Conservation (phyloP, 2,888 invertebrate species). For the Eristalis arbustorum region DNA sequence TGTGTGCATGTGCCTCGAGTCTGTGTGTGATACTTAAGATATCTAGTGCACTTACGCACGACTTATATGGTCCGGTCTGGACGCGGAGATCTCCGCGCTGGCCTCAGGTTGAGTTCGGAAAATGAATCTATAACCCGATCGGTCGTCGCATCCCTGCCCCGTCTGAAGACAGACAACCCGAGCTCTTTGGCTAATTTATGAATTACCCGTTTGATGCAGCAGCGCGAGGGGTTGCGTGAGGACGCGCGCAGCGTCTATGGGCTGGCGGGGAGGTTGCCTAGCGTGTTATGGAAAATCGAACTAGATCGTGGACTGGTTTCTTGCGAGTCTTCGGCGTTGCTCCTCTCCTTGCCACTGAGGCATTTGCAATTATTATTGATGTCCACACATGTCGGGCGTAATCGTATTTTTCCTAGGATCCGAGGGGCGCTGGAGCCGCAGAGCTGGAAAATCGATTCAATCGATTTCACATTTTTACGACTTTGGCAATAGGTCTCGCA, state of each 20-base stretch:
- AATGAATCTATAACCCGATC: conserved; percentile 31
- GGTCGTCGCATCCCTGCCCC: conserved; percentile 10
- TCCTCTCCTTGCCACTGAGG: conserved; percentile 49
- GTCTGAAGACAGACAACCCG: conserved; percentile 49
- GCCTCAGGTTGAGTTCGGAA: conserved; percentile 56
- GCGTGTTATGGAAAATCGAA: conserved; percentile 69
- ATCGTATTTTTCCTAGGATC: conserved; percentile 57
- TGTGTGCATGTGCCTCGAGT: conserved; percentile 14
- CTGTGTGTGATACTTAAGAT: conserved; percentile 66
- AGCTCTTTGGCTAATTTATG: conserved; percentile 64
- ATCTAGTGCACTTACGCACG: conserved; percentile 69
- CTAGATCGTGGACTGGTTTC: conserved; percentile 66
- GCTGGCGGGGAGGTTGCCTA: conserved; percentile 11
- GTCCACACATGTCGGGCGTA: conserved; percentile 68
- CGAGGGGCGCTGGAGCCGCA: not conserved
- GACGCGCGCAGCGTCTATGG: not conserved
- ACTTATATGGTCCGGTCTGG: conserved; percentile 60
- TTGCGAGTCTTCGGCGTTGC: conserved; percentile 29
- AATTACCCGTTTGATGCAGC: conserved; percentile 57
- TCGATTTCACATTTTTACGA: conserved; percentile 68
- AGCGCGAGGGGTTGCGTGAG: not conserved
- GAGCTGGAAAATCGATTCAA: conserved; percentile 60
- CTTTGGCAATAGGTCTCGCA: conserved; percentile 64
- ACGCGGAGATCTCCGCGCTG: conserved; percentile 47
- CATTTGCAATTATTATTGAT: conserved; percentile 73